Conservation (phyloP, 2,888 invertebrate genomes). For the Cheilosia vernalis region DNA sequence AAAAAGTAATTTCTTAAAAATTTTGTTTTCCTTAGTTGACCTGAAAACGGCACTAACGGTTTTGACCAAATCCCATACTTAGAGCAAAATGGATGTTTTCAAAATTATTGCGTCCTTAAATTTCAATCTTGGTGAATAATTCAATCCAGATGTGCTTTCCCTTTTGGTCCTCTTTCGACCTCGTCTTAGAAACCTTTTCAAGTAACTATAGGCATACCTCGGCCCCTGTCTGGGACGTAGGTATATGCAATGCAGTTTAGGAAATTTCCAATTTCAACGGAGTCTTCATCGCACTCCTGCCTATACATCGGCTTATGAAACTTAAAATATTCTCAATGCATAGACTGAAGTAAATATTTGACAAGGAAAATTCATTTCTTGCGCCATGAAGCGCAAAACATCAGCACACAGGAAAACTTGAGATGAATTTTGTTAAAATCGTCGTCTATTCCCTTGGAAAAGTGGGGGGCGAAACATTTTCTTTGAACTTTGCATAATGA, state of each 20-base stretch:
- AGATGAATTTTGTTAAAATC: constrained; percentile 17
- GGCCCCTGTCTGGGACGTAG: background rate
- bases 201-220: background rate
- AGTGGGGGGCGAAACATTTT: constrained; percentile 30
- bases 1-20: too few species aligned
- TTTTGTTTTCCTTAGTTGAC: too few species aligned
- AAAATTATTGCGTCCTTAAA: too few species aligned
- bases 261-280: background rate
- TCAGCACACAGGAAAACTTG: constrained; percentile 12
- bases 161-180: background rate
- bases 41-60: too few species aligned
- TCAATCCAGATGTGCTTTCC: too few species aligned
- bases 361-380: constrained; percentile 31
- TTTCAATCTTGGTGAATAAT: too few species aligned
- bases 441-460: constrained; percentile 14
- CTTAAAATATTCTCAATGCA: background rate
- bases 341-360: constrained; percentile 29
- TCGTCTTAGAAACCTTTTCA: background rate
- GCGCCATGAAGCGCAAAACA: constrained; percentile 20
- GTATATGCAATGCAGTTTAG: too few species aligned
- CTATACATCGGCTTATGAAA: background rate
- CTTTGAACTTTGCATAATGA: constrained; percentile 68
- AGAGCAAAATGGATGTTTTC: too few species aligned
- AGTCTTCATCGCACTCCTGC: background rate
- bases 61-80: too few species aligned